Evolutionary conservation across 2,888 invertebrate species (phyloP), one percentile per base, ranked within the genome.

Genomic region (Spodoptera exigua): DNA sequence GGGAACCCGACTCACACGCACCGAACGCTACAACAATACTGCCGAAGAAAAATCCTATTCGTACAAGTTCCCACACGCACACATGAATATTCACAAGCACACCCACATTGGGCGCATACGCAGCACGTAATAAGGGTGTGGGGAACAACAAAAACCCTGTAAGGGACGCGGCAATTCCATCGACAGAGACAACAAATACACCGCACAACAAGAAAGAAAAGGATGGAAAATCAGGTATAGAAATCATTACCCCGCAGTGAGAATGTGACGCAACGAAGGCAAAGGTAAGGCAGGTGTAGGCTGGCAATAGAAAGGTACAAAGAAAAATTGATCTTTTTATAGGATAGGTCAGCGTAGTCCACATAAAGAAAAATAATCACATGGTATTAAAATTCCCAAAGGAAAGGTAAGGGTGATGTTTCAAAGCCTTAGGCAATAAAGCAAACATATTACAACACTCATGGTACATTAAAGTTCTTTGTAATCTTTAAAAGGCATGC

Each of bases 211-310:
- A 54, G 85, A 70, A 76, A 62, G 86, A 91, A 80, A 85, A 83
- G 83, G 90, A 91, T 68, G 71, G 59, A 84, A 70, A 74, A 86
- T 83, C 86, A 89, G 88, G 90, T 89, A 90, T 83, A 85, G 76
- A 85, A 89, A 88, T 88, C 87, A 85, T 78, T 90, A 90, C 90
- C 89, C 89, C 83, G 82, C 76, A 84, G 85, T 87, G 88, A 87
- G 89, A 85, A 87, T 86, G 86, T 90, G 88, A 89, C 86, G 89
- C 89, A 92, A 91, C 85, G 80, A 84, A 85, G 68, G 79, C 82
- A 80, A 85, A 84, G 87, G 67, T 64, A 76, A 62, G 92, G 92
- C 93, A 93, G 93, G 93, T 93, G 93, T 89, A 89, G 76, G 85
- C 79, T 84, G 76, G 82, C 83, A 88, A 83, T 85, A 82, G 80